Percentiles rank a stretch among this genome's conserved stretches.
Conservation (phyloP, 53 echinoderm and acorn worm genomes). For the Crossaster papposus region DNA sequence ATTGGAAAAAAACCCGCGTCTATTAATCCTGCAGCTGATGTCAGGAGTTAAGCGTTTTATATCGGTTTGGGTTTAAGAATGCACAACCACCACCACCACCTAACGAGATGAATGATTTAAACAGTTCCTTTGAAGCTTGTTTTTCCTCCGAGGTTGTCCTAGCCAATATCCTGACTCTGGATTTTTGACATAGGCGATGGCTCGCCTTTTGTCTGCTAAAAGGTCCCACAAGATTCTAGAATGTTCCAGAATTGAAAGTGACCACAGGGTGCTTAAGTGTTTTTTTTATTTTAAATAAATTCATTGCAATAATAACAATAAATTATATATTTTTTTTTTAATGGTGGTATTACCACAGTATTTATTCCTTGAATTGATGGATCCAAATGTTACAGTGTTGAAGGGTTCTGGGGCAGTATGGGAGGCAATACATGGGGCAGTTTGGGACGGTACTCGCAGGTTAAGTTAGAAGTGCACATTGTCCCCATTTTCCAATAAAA, state of each 20-base stretch:
- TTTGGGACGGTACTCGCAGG: too few relatives aligned
- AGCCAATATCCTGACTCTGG: conserved; percentile 54
- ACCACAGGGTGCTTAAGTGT: neutral
- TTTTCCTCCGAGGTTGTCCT: neutral
- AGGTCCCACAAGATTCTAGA: neutral
- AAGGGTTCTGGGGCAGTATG: too few relatives aligned
- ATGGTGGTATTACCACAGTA: too few relatives aligned
- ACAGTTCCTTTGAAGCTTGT: neutral
- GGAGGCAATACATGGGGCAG: too few relatives aligned
- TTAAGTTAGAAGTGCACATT: neutral
- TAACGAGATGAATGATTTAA: neutral
- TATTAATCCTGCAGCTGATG: neutral
- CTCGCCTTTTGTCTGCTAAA: neutral
- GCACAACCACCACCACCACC: neutral
- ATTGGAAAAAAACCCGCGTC: neutral
- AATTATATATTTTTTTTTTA: too few relatives aligned
- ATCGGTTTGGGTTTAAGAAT: neutral
- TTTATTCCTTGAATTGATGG: too few relatives aligned
- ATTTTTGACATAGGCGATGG: conserved; percentile 22
- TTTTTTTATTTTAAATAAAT: too few relatives aligned
- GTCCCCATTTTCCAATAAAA: neutral
- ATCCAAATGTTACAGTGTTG: too few relatives aligned
- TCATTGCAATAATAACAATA: too few relatives aligned
- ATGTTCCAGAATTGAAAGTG: neutral
- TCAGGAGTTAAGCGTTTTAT: neutral